These are phyloP conservation scores for Amiota mariae DNA, from an alignment of 2,888 invertebrate genomes.

Conservation along the genomic window DNA sequence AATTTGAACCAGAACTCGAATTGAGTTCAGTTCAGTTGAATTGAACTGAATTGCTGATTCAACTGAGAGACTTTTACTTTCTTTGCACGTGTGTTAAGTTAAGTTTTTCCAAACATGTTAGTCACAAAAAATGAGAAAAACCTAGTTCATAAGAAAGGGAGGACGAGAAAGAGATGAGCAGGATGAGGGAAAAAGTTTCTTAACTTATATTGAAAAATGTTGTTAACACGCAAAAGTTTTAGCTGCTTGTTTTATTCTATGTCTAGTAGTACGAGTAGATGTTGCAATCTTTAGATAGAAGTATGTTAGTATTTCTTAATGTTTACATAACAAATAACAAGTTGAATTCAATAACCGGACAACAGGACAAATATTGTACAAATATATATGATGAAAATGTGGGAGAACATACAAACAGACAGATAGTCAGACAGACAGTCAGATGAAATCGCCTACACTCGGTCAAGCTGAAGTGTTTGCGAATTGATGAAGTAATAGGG, in stretches of 20 bases:
- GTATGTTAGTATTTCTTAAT: neutral
- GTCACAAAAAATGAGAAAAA: constrained; percentile 37
- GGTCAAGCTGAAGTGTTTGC: constrained; percentile 8
- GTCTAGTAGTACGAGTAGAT: neutral
- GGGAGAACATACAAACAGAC: constrained; percentile 6
- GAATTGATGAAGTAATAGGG: neutral
- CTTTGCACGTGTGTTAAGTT: constrained; percentile 47
- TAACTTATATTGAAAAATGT: constrained; percentile 66
- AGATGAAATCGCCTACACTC: too few relatives aligned
- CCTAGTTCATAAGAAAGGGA: too few relatives aligned
- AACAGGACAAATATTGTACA: constrained; percentile 35
- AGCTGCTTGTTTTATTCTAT: constrained; percentile 20
- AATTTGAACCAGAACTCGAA: neutral
- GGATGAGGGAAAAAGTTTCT: constrained; percentile 49
- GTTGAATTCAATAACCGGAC: constrained; percentile 60
- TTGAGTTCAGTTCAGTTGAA: constrained; percentile 1
- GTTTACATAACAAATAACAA: constrained; percentile 47
- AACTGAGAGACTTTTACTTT: constrained; percentile 61
- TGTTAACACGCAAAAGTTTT: constrained; percentile 65
- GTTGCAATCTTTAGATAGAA: too few relatives aligned
- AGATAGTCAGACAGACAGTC: neutral
- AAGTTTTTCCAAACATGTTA: constrained; percentile 50
- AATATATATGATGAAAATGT: neutral
- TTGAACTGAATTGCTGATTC: constrained; percentile 43
- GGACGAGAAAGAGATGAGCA: too few relatives aligned